Percentiles rank a stretch among this genome's conserved stretches.
phyloP scores from a whole-genome alignment of 2,797 vertebrate species.

The Antrozous pallidus region DNA sequence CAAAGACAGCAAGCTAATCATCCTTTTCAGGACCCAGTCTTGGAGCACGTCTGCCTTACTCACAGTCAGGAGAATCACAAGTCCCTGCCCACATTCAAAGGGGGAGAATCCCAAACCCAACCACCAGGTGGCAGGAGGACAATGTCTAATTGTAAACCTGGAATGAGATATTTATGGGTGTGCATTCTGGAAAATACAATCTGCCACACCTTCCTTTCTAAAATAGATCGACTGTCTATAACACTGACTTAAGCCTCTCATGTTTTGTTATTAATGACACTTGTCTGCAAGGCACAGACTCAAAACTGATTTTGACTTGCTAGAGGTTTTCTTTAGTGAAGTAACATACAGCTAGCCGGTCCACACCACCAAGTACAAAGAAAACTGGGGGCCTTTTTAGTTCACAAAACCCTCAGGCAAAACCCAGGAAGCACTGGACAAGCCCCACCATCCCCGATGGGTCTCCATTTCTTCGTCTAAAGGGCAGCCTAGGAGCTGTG shows the following conservation, averaged over 20 bases:
- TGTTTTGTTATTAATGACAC: slow-evolving; percentile 9
- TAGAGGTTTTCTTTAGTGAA: neutral
- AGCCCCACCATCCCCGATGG: neutral
- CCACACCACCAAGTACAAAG: neutral
- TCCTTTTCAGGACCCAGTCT: neutral
- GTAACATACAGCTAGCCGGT: neutral
- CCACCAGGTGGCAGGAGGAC: neutral
- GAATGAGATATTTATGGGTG: neutral
- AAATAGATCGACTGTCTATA: neutral
- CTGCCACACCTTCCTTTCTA: neutral
- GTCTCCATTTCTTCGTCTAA: neutral
- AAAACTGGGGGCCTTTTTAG: neutral
- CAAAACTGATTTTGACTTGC: neutral
- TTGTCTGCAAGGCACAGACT: neutral
- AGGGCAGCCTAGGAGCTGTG: neutral
- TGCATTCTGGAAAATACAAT: neutral
- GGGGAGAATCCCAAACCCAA: neutral
- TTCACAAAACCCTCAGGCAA: neutral
- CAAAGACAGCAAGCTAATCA: neutral
- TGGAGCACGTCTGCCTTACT: neutral
- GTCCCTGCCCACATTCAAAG: neutral
- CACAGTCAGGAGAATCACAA: neutral
- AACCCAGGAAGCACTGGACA: neutral
- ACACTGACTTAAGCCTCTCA: neutral
- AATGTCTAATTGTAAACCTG: neutral